These are phyloP conservation scores for Cephus runcator DNA, from an alignment of 2,888 invertebrate species.

Conservation along the genomic window DNA sequence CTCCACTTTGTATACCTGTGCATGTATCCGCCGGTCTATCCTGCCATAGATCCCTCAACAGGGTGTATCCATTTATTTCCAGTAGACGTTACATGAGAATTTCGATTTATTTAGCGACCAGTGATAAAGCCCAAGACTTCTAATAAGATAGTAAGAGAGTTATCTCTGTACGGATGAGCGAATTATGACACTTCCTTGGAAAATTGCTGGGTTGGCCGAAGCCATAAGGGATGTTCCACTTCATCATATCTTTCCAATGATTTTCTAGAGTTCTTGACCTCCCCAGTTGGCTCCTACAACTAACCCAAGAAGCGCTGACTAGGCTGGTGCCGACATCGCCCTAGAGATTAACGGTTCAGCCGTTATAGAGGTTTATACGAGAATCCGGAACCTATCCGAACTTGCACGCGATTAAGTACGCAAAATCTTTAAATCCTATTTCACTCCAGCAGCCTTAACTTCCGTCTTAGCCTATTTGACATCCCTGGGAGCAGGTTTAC, in stretches of 20 bases:
- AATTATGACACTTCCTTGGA: conserved; percentile 7
- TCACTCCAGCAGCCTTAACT: background rate
- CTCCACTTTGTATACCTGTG: no score
- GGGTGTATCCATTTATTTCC: background rate
- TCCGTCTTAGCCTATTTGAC: background rate
- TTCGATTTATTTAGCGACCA: background rate
- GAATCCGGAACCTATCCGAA: background rate
- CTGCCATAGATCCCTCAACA: background rate
- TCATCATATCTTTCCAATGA: conserved; percentile 19
- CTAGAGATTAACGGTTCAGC: background rate
- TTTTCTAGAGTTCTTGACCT: background rate
- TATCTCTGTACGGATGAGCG: background rate
- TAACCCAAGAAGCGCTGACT: background rate
- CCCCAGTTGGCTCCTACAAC: background rate
- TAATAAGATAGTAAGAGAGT: background rate
- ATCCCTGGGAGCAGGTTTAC: background rate
- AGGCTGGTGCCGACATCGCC: background rate
- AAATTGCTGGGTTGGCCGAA: conserved; percentile 20
- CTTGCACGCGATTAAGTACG: background rate
- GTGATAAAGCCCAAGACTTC: background rate
- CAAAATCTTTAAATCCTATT: background rate
- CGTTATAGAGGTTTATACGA: background rate
- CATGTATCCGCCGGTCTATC: no score
- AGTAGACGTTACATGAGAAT: no score
- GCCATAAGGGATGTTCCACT: conserved; percentile 13